phyloP scores from a whole-genome alignment of 2,797 vertebrate species.

The Lateolabrax maculatus region DNA sequence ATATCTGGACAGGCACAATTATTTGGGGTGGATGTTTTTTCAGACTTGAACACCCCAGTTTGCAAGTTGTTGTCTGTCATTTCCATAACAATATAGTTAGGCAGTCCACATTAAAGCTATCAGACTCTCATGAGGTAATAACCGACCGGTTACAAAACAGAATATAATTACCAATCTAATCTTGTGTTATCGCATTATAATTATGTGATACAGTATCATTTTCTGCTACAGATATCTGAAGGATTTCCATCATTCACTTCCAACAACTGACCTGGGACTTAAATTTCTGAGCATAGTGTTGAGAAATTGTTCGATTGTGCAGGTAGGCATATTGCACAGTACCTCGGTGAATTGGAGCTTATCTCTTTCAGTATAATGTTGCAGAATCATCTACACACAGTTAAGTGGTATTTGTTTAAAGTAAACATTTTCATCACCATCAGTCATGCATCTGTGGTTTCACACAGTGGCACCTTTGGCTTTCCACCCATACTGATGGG shows the following conservation, averaged over 20 bases:
- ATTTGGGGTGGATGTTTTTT: background rate
- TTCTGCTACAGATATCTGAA: background rate
- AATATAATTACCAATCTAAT: background rate
- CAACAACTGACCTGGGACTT: background rate
- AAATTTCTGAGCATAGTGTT: background rate
- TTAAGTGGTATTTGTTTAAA: conserved; percentile 6
- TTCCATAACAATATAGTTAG: background rate
- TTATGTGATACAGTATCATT: background rate
- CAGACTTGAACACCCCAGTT: background rate
- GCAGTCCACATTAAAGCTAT: background rate
- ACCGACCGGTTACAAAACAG: background rate
- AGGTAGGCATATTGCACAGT: background rate
- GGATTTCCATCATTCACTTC: conserved; percentile 7
- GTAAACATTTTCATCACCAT: background rate
- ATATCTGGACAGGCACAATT: background rate
- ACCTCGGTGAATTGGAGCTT: background rate
- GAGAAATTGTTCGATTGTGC: background rate
- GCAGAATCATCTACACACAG: background rate
- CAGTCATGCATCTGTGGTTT: background rate
- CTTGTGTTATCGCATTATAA: background rate
- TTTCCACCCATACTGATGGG: background rate
- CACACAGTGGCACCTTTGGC: background rate
- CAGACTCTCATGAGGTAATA: background rate
- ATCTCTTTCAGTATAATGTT: background rate
- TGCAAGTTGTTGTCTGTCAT: too few species aligned